Evolutionary conservation across 2,113 vertebrate genomes (phyloP).

Genomic region (Cepphus grylle): DNA sequence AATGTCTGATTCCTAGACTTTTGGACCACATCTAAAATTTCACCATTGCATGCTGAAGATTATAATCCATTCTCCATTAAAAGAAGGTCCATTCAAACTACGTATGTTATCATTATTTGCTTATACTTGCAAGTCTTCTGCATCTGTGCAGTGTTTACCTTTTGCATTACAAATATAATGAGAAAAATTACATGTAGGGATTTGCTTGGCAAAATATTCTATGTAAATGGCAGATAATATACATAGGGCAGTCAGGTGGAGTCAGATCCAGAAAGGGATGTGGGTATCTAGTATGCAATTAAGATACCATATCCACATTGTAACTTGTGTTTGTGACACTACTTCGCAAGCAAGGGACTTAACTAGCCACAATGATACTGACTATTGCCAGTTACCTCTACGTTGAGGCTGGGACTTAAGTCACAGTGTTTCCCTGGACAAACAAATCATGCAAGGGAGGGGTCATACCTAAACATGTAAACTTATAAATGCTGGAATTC

Average conservation of each 20-base stretch:
- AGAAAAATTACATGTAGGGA: background rate
- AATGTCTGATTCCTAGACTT: background rate
- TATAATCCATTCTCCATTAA: background rate
- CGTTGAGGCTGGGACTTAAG: background rate
- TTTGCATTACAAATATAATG: background rate
- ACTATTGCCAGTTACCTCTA: background rate
- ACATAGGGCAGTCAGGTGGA: background rate
- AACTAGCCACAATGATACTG: background rate
- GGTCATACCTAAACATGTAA: background rate
- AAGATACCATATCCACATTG: background rate
- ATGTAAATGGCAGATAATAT: background rate
- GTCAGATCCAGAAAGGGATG: background rate
- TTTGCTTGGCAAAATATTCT: background rate
- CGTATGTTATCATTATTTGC: background rate
- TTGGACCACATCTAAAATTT: background rate
- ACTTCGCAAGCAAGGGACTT: background rate
- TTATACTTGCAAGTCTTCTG: background rate
- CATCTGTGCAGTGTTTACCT: background rate
- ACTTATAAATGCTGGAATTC: background rate
- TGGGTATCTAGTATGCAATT: background rate
- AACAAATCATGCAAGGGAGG: background rate
- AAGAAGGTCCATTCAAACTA: background rate
- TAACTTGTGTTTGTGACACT: background rate
- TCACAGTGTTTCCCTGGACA: background rate
- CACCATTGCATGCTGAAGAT: background rate